Conservation (phyloP, 2,888 invertebrate species). For the Cecidostiba fungosa region DNA sequence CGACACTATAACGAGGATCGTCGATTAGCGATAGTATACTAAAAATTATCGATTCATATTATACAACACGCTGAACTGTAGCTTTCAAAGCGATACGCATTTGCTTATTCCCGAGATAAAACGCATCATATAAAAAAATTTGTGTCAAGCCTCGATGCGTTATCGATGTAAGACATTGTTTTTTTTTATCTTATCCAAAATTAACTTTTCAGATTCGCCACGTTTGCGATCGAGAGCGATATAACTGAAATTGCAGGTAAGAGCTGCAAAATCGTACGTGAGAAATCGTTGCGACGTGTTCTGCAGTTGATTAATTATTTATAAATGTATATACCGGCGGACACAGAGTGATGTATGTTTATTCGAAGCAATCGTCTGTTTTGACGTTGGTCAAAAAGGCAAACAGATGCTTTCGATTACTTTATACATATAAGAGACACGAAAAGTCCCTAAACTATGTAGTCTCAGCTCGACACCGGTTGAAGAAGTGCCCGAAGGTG, state of each 20-base stretch:
- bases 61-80: too few species aligned
- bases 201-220: background rate
- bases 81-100: background rate
- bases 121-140: too few species aligned
- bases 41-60: background rate
- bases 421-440: background rate
- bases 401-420: background rate
- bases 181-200: background rate
- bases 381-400: background rate
- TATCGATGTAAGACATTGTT: background rate
- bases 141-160: background rate
- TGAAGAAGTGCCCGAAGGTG: background rate
- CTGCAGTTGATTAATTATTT: background rate
- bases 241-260: background rate
- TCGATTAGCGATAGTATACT: slow-evolving; percentile 15
- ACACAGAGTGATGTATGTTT: too few species aligned
- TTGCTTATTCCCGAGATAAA: background rate
- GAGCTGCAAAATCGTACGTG: background rate
- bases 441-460: background rate
- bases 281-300: background rate
- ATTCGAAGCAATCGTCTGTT: background rate
- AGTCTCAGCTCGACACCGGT: background rate
- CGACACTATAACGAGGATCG: too few species aligned
- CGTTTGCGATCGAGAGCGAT: background rate
- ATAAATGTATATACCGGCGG: too few species aligned